Evolutionary conservation across 1,140 invertebrate genomes (phyloP), one percentile per base, ranked within the genome.

Genomic region (Euura lappo): DNA sequence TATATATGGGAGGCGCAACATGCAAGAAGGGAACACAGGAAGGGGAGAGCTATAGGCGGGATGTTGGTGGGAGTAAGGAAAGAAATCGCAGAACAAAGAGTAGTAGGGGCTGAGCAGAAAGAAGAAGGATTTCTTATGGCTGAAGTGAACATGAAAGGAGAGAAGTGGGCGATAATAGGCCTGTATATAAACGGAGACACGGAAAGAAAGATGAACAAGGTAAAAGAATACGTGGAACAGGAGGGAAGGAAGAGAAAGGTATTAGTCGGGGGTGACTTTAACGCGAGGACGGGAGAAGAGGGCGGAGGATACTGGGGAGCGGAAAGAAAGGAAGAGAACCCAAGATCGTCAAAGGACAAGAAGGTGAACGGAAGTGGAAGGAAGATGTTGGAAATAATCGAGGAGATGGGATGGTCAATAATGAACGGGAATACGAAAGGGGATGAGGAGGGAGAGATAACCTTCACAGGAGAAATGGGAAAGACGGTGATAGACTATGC

Each of bases 191-290:
- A 67, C n/a, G 66, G 28, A 13, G 43, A 28, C 8, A 8, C 2
- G 28, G 13, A 67, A 67, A 67, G 6, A 8, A 28, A 67, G 13
- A 8, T 28, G 28, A 8, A 13, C 8, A 3, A 44, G 28, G 7
- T 67, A 1, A 67, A 11, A 71, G 72, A 68, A 47, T 51, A 42
- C 70, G 75, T 73, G 46, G 83, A 80, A 78, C 70, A 81, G 81
- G 81, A 45, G 79, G 86, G 73, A 72, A 73, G 44, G 68, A 74
- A 75, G 73, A 80, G 42, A 76, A 75, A 76, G 75, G 85, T 81
- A 82, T 81, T 83, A 72, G 83, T 68, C 77, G 83, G 74, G 78
- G 82, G 44, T 1, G 74, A 77, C 69, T 78, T 78, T 70, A 79
- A 79, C 47, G 75, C 72, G 2, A 78, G 79, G 67, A 75, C 70